phyloP scores from a whole-genome alignment of 2,888 invertebrate species.

The Melanargia galathea region DNA sequence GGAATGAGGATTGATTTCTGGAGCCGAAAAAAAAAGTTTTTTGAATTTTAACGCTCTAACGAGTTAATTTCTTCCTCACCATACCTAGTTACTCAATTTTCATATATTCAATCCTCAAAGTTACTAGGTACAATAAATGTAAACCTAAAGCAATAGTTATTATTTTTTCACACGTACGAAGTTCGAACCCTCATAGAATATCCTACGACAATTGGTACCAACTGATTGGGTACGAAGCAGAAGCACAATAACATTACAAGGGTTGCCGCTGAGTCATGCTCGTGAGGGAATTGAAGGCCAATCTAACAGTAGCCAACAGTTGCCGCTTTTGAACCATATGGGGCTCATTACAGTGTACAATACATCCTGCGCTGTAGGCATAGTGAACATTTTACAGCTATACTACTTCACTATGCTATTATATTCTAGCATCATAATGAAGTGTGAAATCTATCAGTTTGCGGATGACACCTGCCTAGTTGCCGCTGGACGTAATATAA shows the following conservation, averaged over 20 bases:
- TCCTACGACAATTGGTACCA: constrained; percentile 39
- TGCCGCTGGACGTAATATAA: too few relatives aligned
- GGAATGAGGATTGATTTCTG: too few relatives aligned
- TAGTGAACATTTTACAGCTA: constrained; percentile 4
- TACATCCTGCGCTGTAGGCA: not conserved
- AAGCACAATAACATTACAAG: constrained; percentile 42
- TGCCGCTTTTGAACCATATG: constrained; percentile 54
- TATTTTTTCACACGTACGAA: constrained; percentile 4
- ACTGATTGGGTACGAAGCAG: constrained; percentile 35
- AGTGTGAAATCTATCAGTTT: too few relatives aligned
- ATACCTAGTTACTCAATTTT: too few relatives aligned
- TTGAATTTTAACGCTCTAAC: too few relatives aligned
- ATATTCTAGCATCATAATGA: too few relatives aligned
- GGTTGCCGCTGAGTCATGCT: constrained; percentile 61
- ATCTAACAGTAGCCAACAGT: constrained; percentile 66
- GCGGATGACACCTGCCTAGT: too few relatives aligned
- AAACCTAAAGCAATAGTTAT: not conserved
- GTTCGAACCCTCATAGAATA: constrained; percentile 22
- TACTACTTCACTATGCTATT: too few relatives aligned
- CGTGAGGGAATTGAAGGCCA: constrained; percentile 49
- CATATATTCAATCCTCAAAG: not conserved
- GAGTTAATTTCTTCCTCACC: too few relatives aligned
- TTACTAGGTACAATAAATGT: not conserved
- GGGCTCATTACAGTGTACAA: constrained; percentile 44
- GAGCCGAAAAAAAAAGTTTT: too few relatives aligned